Conservation (phyloP, 2,888 invertebrate species). For the Cartodere bifasciata region DNA sequence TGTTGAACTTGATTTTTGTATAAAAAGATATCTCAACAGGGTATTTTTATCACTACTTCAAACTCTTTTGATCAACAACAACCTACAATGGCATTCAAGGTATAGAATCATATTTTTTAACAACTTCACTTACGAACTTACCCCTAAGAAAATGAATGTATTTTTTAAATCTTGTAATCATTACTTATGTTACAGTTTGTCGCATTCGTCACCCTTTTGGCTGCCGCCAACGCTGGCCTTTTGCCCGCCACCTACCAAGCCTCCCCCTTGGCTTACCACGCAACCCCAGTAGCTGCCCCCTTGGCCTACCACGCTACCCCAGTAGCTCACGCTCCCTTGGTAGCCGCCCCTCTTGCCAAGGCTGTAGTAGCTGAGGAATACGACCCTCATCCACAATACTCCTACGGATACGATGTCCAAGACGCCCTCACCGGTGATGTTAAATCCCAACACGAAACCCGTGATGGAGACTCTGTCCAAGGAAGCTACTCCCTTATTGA, state of each 20-base stretch:
- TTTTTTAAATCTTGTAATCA: no score
- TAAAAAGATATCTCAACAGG: no score
- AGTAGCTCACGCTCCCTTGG: slow-evolving; percentile 25
- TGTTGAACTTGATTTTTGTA: no score
- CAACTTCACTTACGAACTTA: no score
- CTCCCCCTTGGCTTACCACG: slow-evolving; percentile 16
- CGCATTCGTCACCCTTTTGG: slow-evolving; percentile 26
- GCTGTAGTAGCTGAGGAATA: slow-evolving; percentile 25
- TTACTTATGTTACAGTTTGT: slow-evolving; percentile 10
- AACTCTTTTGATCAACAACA: no score
- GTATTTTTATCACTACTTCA: no score
- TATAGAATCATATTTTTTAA: no score
- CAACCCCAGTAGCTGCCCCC: slow-evolving; percentile 31
- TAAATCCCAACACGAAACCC: slow-evolving; percentile 42
- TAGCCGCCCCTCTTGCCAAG: slow-evolving; percentile 24
- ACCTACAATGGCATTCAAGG: no score
- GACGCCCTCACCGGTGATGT: no score
- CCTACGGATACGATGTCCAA: slow-evolving; percentile 44
- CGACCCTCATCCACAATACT: slow-evolving; percentile 39
- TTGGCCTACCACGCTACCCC: slow-evolving; percentile 29
- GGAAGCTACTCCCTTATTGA: slow-evolving; percentile 42
- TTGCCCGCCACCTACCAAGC: no score
- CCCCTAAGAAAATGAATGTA: no score
- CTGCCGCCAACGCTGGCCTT: no score
- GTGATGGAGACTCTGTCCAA: slow-evolving; percentile 42